These are phyloP conservation scores for Standfussiana lucernea DNA, from an alignment of 2,888 invertebrate species.

Conservation along the genomic window DNA sequence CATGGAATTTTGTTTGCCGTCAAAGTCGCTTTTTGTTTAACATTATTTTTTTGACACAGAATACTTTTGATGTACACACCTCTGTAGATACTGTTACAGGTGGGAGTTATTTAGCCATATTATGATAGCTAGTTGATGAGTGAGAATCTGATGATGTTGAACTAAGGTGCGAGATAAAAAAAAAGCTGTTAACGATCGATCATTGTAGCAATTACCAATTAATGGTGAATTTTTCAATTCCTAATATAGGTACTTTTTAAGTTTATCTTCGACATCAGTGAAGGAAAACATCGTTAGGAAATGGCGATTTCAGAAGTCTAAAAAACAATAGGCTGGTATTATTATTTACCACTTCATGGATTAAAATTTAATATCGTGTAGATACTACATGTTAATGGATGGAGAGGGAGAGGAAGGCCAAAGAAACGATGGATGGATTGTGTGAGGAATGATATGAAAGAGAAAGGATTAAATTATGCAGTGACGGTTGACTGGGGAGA, in stretches of 20 bases:
- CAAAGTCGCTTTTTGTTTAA: conserved; percentile 26
- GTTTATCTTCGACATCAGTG: neutral
- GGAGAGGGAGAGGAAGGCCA: no score
- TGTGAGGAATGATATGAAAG: no score
- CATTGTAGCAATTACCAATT: neutral
- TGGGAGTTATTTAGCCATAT: neutral
- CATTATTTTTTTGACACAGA: conserved; percentile 23
- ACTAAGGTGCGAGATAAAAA: neutral
- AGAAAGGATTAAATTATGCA: no score
- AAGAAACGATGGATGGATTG: no score
- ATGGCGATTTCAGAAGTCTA: neutral
- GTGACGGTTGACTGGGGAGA: no score
- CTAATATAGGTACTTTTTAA: no score
- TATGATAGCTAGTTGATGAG: neutral
- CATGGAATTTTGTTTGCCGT: conserved; percentile 38
- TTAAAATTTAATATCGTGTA: neutral
- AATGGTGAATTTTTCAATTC: neutral
- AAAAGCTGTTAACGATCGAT: neutral
- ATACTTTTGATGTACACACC: conserved; percentile 1
- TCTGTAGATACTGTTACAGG: neutral
- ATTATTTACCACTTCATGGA: neutral
- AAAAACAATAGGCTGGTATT: neutral
- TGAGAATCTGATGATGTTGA: neutral
- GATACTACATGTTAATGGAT: neutral
- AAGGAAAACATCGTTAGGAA: neutral